Conservation (phyloP, 2,888 invertebrate genomes). For the Lamproptera curius region DNA sequence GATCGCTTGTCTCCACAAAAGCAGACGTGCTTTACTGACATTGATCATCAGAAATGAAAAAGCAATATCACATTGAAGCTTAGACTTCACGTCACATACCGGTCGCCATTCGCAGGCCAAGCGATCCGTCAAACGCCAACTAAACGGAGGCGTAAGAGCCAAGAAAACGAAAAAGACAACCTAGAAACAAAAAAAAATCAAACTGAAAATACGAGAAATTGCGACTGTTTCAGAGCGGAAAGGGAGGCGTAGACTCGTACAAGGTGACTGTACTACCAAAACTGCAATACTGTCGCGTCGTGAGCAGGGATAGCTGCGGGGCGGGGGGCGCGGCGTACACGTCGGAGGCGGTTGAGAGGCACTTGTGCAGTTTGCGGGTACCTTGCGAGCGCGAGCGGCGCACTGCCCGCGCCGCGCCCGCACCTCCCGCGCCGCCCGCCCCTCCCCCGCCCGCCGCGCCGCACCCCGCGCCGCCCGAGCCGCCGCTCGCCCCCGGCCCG, state of each 20-base stretch:
- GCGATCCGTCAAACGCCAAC: slow-evolving; percentile 30
- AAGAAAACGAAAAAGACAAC: slow-evolving; percentile 37
- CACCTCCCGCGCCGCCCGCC: slow-evolving; percentile 58
- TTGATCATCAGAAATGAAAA: neutral
- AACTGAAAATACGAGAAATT: slow-evolving; percentile 70
- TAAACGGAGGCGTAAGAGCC: slow-evolving; percentile 36
- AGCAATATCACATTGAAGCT: neutral
- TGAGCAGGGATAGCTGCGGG: slow-evolving; percentile 83
- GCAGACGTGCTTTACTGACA: slow-evolving; percentile 5
- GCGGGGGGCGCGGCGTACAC: slow-evolving; percentile 82
- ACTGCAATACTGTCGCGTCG: slow-evolving; percentile 96
- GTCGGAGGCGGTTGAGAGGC: slow-evolving; percentile 92
- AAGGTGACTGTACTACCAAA: slow-evolving; percentile 94
- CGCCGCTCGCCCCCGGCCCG: slow-evolving; percentile 35
- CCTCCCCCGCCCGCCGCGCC: slow-evolving; percentile 34
- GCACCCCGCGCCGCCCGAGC: slow-evolving; percentile 47
- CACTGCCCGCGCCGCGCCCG: slow-evolving; percentile 61
- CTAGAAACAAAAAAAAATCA: slow-evolving; percentile 28
- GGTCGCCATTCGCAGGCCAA: slow-evolving; percentile 21
- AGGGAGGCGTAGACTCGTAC: slow-evolving; percentile 42
- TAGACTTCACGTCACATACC: slow-evolving; percentile 4
- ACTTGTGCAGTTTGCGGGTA: slow-evolving; percentile 96
- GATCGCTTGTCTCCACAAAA: slow-evolving; percentile 27
- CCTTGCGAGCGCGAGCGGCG: slow-evolving; percentile 88
- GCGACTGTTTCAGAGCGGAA: slow-evolving; percentile 71